Evolutionary conservation across 2,113 vertebrate species (phyloP).

Genomic region (Bos indicus): DNA sequence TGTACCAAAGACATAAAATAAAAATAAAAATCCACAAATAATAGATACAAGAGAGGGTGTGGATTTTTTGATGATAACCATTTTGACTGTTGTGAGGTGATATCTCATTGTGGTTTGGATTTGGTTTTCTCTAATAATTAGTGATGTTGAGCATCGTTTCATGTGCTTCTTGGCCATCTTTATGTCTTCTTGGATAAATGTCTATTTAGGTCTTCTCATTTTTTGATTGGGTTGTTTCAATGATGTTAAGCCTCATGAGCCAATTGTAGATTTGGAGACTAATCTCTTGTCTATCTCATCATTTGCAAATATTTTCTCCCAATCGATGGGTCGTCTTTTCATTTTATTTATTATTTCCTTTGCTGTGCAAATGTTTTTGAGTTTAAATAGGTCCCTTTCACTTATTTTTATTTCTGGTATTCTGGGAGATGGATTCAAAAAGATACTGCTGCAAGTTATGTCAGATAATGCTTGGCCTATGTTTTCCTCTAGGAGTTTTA

Average conservation of each 20-base stretch:
- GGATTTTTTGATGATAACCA: not conserved
- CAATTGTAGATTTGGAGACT: not conserved
- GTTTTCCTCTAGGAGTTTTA: not conserved
- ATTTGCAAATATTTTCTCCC: not conserved
- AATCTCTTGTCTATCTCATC: not conserved
- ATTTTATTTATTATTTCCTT: not conserved
- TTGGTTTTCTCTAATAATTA: not conserved
- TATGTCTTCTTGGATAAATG: not conserved
- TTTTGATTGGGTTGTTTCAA: not conserved
- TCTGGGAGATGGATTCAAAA: not conserved
- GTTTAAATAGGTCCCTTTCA: not conserved
- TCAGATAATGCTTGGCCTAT: not conserved
- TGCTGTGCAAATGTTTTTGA: not conserved
- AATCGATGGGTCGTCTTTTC: rapidly evolving
- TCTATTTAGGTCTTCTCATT: not conserved
- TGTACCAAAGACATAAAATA: too few species aligned
- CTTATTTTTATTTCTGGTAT: not conserved
- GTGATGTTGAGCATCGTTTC: not conserved
- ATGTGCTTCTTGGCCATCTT: not conserved
- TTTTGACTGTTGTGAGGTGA: not conserved
- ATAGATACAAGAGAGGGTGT: not conserved
- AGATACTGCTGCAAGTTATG: not conserved
- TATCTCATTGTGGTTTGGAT: not conserved
- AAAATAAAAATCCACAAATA: too few species aligned
- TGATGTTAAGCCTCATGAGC: not conserved